Conservation (phyloP, 2,888 invertebrate species). For the Arge pagana region DNA sequence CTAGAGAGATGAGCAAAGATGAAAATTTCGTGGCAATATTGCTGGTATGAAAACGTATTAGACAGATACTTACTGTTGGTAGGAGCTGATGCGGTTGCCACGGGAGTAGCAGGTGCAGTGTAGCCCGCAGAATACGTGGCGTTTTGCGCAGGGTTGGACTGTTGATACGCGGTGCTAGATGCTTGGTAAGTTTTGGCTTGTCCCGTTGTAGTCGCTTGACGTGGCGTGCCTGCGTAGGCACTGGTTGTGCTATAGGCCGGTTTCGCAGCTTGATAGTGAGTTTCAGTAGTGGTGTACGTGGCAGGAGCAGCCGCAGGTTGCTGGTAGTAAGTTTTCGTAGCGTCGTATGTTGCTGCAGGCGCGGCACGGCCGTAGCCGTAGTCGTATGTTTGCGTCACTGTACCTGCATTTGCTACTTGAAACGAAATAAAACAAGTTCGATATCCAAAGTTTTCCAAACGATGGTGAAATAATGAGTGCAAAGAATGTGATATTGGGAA, state of each 20-base stretch:
- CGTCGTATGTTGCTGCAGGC: conserved; percentile 74
- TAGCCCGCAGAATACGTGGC: conserved; percentile 54
- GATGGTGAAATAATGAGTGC: too few species aligned
- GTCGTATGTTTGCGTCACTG: conserved; percentile 68
- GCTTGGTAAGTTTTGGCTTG: conserved; percentile 58
- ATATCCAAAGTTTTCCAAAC: too few species aligned
- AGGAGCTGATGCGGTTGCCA: conserved; percentile 51
- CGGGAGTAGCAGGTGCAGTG: conserved; percentile 55
- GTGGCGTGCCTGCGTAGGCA: conserved; percentile 68
- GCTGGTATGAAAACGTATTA: background rate
- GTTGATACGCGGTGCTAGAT: conserved; percentile 54
- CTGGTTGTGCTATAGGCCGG: conserved; percentile 74
- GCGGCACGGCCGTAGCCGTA: conserved; percentile 71
- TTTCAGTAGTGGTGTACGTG: conserved; percentile 69
- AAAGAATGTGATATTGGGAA: background rate
- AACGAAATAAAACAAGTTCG: conserved; percentile 11
- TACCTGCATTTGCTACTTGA: conserved; percentile 54
- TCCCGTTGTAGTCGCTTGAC: conserved; percentile 60
- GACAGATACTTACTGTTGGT: conserved; percentile 52
- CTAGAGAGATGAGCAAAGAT: background rate
- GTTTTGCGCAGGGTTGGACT: conserved; percentile 53
- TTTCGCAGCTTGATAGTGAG: conserved; percentile 68
- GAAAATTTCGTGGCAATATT: background rate
- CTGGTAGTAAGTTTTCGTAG: conserved; percentile 83
- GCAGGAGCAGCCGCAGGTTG: conserved; percentile 76